Conservation (phyloP, 2,113 vertebrate genomes). For the Gobiocypris rarus region DNA sequence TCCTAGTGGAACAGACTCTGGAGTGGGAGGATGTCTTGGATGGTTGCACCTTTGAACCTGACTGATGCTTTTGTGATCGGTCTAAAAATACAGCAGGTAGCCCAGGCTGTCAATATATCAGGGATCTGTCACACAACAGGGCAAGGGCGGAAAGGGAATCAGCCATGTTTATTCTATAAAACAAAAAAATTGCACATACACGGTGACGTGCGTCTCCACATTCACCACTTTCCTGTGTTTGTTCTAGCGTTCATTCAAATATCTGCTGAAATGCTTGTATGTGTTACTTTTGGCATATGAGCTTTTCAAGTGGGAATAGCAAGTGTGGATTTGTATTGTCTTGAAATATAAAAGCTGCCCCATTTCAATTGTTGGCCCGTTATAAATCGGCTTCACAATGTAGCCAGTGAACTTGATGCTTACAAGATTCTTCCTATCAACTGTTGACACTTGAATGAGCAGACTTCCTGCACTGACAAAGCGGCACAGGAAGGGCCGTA, state of each 20-base stretch:
- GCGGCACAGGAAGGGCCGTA: constrained; percentile 14
- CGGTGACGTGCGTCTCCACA: neutral
- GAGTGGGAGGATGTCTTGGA: constrained; percentile 35
- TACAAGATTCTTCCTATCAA: constrained; percentile 6
- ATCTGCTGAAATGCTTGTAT: constrained; percentile 8
- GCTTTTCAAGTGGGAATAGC: constrained; percentile 35
- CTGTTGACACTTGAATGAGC: constrained; percentile 16
- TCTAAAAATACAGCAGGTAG: constrained; percentile 46
- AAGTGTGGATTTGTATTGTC: constrained; percentile 42
- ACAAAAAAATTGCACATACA: neutral
- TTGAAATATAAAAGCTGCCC: constrained; percentile 21
- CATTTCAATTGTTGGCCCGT: neutral
- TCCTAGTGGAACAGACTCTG: constrained; percentile 4
- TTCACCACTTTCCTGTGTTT: constrained; percentile 48
- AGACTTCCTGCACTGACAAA: constrained; percentile 37
- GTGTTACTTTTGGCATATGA: constrained; percentile 6
- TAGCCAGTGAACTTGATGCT: neutral
- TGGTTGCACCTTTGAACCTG: constrained; percentile 47
- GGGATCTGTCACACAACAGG: constrained; percentile 1
- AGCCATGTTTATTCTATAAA: constrained; percentile 41
- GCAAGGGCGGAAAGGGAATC: constrained; percentile 17
- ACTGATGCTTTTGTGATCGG: constrained; percentile 46
- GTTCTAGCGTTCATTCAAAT: constrained; percentile 34
- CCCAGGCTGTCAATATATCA: constrained; percentile 37
- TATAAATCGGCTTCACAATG: neutral